Percentiles rank a stretch among this genome's conserved stretches.
phyloP scores from a whole-genome alignment of 2,888 invertebrate species.

The Drosophila macrospina region DNA sequence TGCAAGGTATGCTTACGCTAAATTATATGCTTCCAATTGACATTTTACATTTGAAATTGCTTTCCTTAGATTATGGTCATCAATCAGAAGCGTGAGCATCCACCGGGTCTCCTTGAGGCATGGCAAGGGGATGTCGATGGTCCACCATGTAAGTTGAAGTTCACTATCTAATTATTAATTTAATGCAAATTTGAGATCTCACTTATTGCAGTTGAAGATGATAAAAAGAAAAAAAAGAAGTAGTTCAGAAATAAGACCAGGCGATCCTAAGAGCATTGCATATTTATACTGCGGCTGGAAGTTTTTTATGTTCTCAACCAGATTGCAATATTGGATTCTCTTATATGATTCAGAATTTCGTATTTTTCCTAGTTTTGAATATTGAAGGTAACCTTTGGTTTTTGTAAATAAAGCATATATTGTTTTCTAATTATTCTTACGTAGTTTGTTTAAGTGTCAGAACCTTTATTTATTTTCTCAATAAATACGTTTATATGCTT shows the following conservation, averaged over 20 bases:
- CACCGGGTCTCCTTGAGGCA: neutral
- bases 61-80: neutral
- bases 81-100: neutral
- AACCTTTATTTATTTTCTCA: no score
- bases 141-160: neutral
- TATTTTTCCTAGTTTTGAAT: no score
- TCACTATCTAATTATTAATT: neutral
- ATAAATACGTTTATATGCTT: no score
- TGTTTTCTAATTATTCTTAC: no score
- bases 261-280: no score
- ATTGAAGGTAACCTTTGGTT: no score
- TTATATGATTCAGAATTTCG: no score
- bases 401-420: no score
- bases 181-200: neutral
- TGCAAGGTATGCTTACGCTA: neutral
- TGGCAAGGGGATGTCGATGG: constrained; percentile 1
- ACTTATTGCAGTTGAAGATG: neutral
- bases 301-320: neutral
- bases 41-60: neutral
- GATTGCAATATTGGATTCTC: neutral
- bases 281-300: neutral
- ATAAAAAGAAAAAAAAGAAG: neutral
- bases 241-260: neutral
- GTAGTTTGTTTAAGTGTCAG: no score
- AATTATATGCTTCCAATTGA: no score